phyloP scores from a whole-genome alignment of 2,888 invertebrate genomes.

The Craniophora ligustri region DNA sequence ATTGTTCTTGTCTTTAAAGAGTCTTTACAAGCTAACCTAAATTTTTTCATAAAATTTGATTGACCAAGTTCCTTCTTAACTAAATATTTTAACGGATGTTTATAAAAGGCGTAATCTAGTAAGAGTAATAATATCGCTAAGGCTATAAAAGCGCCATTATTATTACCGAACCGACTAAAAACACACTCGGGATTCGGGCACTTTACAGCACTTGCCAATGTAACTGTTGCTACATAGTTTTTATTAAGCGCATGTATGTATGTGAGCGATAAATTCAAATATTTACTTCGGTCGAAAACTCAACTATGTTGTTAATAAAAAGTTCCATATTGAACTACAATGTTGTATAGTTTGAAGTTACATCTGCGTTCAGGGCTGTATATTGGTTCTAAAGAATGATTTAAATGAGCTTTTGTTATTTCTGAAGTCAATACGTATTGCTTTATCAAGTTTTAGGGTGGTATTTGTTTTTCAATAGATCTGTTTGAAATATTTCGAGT shows the following conservation, averaged over 20 bases:
- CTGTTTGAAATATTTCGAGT: conserved; percentile 28
- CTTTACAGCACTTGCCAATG: conserved; percentile 61
- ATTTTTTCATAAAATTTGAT: no score
- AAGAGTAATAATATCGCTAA: conserved; percentile 58
- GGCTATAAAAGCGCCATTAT: conserved; percentile 60
- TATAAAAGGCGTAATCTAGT: conserved; percentile 53
- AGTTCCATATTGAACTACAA: conserved; percentile 76
- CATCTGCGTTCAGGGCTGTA: conserved; percentile 73
- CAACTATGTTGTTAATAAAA: conserved; percentile 79
- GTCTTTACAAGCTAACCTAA: neutral
- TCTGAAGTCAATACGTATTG: conserved; percentile 26
- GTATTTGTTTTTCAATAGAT: conserved; percentile 31
- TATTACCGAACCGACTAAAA: conserved; percentile 61
- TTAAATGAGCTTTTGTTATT: conserved; percentile 43
- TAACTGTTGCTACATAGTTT: conserved; percentile 70
- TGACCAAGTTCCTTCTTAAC: conserved; percentile 2
- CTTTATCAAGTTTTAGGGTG: conserved; percentile 28
- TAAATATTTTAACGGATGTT: conserved; percentile 43
- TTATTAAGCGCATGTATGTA: conserved; percentile 76
- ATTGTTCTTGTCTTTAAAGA: neutral
- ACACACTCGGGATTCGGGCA: conserved; percentile 57
- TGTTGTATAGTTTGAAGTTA: conserved; percentile 69
- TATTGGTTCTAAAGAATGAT: conserved; percentile 51
- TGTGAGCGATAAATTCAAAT: conserved; percentile 77
- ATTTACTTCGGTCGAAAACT: conserved; percentile 75